phyloP scores from a whole-genome alignment of 2,888 invertebrate species.

The Pterostichus madidus region DNA sequence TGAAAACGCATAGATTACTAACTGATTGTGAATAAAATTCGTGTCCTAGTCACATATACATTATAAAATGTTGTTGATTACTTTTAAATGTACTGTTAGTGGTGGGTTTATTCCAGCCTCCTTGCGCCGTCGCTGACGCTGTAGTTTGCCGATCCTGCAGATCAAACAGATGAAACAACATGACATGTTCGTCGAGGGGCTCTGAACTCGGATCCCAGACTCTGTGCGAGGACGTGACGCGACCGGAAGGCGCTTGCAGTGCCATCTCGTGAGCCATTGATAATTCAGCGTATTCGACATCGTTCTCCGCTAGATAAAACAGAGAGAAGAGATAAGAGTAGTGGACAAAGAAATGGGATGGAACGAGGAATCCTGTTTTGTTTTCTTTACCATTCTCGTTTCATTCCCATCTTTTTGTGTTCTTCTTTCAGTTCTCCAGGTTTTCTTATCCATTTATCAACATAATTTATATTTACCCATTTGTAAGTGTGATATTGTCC shows the following conservation, averaged over 20 bases:
- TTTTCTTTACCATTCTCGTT: not conserved
- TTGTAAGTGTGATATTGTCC: no score
- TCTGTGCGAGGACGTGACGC: constrained; percentile 69
- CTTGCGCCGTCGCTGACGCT: not conserved
- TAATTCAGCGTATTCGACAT: constrained; percentile 83
- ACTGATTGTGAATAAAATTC: no score
- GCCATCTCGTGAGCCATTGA: constrained; percentile 78
- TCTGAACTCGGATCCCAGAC: constrained; percentile 70
- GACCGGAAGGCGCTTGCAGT: constrained; percentile 72
- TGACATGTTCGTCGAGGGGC: constrained; percentile 79
- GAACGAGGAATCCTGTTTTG: not conserved
- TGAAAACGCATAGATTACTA: no score
- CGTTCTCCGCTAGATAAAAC: constrained; percentile 81
- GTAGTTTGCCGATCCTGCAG: constrained; percentile 74
- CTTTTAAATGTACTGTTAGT: not conserved
- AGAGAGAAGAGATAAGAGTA: constrained; percentile 7
- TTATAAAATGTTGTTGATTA: not conserved
- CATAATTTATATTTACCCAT: no score
- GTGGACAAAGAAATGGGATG: not conserved
- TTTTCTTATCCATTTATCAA: no score
- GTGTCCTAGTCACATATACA: no score
- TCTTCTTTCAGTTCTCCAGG: not conserved
- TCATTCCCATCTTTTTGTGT: not conserved
- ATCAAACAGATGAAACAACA: constrained; percentile 81
- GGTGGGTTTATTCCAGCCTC: not conserved